Percentiles rank a stretch among this genome's conserved stretches.
phyloP scores from a whole-genome alignment of 2,888 invertebrate genomes.

The Andrena minutula region DNA sequence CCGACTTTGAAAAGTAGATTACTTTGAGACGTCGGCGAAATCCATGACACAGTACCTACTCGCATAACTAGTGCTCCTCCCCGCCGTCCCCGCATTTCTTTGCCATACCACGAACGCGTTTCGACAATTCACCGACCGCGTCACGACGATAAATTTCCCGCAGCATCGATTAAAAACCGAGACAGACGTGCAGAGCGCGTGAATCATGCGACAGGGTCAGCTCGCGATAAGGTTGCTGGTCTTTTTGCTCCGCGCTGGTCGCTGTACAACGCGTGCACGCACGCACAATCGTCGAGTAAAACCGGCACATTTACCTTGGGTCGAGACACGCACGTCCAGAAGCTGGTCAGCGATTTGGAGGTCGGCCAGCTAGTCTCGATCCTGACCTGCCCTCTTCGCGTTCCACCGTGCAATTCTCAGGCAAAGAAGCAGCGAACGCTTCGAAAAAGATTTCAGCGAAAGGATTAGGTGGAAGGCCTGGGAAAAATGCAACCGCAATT shows the following conservation, averaged over 20 bases:
- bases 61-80: no score
- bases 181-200: background rate
- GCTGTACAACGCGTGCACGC: constrained; percentile 1
- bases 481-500: constrained; percentile 53
- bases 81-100: background rate
- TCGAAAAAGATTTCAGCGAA: no score
- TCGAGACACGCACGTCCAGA: constrained; percentile 59
- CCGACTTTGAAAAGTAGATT: background rate
- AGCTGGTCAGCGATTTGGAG: constrained; percentile 70
- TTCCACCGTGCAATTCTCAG: constrained; percentile 54
- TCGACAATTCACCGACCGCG: background rate
- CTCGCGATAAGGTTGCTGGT: constrained; percentile 17
- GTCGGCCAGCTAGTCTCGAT: constrained; percentile 66
- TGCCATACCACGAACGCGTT: background rate
- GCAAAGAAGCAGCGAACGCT: constrained; percentile 31
- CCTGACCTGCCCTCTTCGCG: constrained; percentile 64
- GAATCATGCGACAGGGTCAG: background rate
- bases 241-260: constrained; percentile 2
- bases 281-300: background rate
- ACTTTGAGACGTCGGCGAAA: no score
- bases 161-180: background rate
- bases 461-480: constrained; percentile 29
- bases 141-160: background rate
- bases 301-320: constrained; percentile 63
- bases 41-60: no score